Evolutionary conservation across 2,797 vertebrate species (phyloP).

Genomic region (Carduelis carduelis): DNA sequence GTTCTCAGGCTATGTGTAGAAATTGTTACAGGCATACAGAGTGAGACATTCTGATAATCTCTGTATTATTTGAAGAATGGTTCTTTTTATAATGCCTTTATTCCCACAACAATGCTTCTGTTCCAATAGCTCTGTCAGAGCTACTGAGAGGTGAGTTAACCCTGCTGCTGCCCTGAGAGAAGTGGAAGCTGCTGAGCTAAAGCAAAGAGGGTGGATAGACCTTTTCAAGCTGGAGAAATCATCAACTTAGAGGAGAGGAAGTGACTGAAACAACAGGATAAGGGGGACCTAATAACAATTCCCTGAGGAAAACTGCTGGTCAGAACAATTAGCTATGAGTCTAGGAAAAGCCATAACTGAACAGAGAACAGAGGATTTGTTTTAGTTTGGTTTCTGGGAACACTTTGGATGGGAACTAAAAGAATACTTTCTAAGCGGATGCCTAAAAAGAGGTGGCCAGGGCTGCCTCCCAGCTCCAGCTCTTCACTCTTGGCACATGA

Average conservation of each 20-base stretch:
- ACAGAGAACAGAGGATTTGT: background rate
- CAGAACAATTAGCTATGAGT: slow-evolving; percentile 23
- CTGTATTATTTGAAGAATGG: background rate
- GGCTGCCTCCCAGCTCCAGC: background rate
- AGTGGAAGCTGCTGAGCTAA: background rate
- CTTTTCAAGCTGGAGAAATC: background rate
- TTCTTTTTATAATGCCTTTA: slow-evolving; percentile 5
- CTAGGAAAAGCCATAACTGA: background rate
- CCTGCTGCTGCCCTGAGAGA: background rate
- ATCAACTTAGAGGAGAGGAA: background rate
- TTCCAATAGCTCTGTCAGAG: slow-evolving; percentile 19
- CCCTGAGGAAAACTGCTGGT: slow-evolving; percentile 2
- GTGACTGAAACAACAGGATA: background rate
- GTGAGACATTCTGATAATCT: background rate
- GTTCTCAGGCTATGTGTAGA: background rate
- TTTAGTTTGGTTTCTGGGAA: background rate
- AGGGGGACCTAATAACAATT: background rate
- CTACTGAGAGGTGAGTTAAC: background rate
- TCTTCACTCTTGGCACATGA: background rate
- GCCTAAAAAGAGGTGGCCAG: background rate
- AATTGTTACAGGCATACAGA: background rate
- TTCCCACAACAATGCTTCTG: background rate
- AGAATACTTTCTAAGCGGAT: background rate
- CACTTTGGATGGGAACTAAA: background rate
- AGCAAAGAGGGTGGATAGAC: background rate